phyloP scores from a whole-genome alignment of 2,113 vertebrate genomes.

The Desmodus rotundus region DNA sequence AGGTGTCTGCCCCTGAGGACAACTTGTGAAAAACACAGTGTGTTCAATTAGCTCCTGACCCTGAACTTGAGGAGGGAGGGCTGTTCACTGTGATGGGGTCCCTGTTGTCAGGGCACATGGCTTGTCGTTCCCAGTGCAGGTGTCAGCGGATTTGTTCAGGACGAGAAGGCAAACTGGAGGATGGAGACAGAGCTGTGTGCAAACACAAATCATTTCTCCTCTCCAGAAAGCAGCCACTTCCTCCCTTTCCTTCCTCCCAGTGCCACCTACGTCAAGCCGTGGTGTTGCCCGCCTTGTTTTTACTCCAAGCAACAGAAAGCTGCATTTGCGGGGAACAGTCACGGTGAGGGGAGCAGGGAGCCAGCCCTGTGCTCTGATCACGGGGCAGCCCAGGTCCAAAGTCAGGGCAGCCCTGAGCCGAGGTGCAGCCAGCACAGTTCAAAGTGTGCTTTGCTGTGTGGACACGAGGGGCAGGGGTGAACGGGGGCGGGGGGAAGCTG shows the following conservation, averaged over 20 bases:
- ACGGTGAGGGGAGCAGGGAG: background rate
- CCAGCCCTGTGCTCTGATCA: background rate
- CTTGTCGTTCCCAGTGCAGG: background rate
- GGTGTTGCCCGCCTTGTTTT: background rate
- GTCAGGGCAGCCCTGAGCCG: too few species aligned
- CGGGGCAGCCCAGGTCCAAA: background rate
- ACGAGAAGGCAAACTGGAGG: background rate
- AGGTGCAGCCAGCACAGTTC: background rate
- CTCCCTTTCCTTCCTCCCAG: background rate
- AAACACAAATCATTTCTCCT: background rate
- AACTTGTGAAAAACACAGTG: too few species aligned
- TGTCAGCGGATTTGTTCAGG: too few species aligned
- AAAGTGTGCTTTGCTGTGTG: background rate
- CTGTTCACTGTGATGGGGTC: accelerated
- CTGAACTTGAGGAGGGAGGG: background rate
- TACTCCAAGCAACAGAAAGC: background rate
- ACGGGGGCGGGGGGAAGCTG: background rate
- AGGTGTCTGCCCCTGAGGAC: background rate
- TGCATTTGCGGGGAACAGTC: background rate
- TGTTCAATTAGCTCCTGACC: background rate
- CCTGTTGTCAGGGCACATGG: accelerated
- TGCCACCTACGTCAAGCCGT: background rate
- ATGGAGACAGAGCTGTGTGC: too few species aligned
- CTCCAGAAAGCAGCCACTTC: background rate
- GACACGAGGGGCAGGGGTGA: background rate